phyloP scores from a whole-genome alignment of 2,888 invertebrate genomes.

The Tinea trinotella region DNA sequence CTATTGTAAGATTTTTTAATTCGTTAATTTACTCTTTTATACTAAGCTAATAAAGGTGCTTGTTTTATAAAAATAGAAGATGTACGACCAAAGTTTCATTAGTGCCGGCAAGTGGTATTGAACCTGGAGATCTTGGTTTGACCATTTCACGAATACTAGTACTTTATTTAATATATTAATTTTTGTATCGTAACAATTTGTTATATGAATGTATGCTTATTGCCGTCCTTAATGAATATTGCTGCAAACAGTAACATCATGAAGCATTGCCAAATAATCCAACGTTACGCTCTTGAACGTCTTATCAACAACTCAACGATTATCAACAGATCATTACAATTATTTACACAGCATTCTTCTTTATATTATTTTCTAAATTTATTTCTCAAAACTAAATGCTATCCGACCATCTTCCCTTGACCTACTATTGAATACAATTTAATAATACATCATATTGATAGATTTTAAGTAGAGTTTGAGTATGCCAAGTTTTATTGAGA shows the following conservation, averaged over 20 bases:
- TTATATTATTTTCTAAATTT: neutral
- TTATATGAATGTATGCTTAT: no score
- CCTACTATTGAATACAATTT: slow-evolving; percentile 16
- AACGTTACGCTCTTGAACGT: slow-evolving; percentile 37
- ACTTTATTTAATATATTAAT: no score
- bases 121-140: no score
- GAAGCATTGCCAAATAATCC: slow-evolving; percentile 35
- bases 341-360: neutral
- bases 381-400: neutral
- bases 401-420: slow-evolving; percentile 9
- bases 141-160: no score
- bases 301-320: slow-evolving; percentile 28
- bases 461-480: slow-evolving; percentile 1
- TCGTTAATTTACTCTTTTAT: no score
- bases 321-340: neutral
- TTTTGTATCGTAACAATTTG: no score
- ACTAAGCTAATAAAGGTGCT: no score
- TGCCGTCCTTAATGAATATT: no score
- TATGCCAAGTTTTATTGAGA: neutral
- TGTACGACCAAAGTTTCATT: no score
- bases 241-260: slow-evolving; percentile 22
- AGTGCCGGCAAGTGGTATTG: no score
- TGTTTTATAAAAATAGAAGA: no score
- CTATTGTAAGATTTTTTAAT: no score
- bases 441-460: slow-evolving; percentile 19